Percentiles rank a stretch among this genome's conserved stretches.
Conservation (phyloP, 1,140 invertebrate species). For the Drosophila serrata region DNA sequence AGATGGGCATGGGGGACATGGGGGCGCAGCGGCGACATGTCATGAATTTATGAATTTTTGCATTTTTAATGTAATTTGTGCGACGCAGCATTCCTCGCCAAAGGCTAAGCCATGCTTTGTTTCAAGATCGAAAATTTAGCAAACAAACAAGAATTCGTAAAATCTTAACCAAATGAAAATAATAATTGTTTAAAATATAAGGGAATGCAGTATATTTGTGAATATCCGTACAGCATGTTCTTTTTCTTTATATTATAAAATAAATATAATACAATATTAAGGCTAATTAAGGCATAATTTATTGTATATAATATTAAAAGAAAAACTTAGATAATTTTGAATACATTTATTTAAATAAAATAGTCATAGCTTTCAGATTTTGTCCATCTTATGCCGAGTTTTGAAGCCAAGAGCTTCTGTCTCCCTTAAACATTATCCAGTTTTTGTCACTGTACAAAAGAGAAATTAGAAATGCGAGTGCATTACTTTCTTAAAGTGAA, state of each 20-base stretch:
- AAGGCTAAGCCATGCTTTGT: background rate
- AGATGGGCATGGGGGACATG: background rate
- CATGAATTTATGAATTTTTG: constrained; percentile 83
- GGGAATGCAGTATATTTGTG: background rate
- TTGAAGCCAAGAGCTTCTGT: background rate
- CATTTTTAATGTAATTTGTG: constrained; percentile 81
- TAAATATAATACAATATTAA: no score
- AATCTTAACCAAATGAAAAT: background rate
- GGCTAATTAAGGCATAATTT: no score
- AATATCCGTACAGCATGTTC: no score
- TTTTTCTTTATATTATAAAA: background rate
- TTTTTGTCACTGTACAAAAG: background rate
- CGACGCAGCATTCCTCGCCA: constrained; percentile 40
- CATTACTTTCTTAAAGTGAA: no score
- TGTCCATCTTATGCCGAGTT: background rate
- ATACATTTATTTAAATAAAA: no score
- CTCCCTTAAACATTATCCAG: background rate
- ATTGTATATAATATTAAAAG: no score
- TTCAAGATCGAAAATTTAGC: background rate
- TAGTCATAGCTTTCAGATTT: no score
- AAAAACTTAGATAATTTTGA: no score
- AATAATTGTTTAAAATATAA: background rate
- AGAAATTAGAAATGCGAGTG: no score
- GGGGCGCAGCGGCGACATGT: constrained; percentile 63
- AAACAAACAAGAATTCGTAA: background rate